A percentile compares a stretch with the other conserved stretches of the same genome.
phyloP scores from a whole-genome alignment of 2,113 vertebrate genomes.

The Emydura subglobosa region DNA sequence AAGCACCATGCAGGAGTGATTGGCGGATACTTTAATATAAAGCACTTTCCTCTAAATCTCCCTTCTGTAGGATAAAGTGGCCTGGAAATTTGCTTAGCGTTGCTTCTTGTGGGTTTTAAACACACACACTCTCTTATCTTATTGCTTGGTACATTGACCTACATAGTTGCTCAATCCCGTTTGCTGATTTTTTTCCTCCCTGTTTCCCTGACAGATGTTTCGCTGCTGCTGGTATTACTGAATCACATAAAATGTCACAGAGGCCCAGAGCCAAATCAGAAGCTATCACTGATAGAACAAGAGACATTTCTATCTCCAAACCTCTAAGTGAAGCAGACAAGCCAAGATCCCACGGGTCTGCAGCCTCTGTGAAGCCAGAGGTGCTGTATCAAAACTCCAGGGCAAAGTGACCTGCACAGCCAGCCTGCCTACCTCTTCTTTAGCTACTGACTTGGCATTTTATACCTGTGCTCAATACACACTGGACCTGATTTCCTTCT shows the following conservation, averaged over 20 bases:
- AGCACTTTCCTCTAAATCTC: not conserved
- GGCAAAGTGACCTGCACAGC: not conserved
- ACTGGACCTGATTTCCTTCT: not conserved
- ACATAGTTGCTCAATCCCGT: not conserved
- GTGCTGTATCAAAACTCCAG: no score
- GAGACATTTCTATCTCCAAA: not conserved
- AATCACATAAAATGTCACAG: not conserved
- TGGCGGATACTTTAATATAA: not conserved
- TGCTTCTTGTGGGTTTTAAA: not conserved
- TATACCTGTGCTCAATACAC: not conserved
- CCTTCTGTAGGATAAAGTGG: not conserved
- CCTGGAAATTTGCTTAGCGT: not conserved
- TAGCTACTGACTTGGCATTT: not conserved
- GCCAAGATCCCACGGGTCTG: not conserved
- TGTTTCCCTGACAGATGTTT: not conserved
- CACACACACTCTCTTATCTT: slow-evolving; percentile 9
- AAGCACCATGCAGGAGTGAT: not conserved
- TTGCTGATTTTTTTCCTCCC: not conserved
- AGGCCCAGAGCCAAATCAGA: not conserved
- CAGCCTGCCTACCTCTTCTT: not conserved
- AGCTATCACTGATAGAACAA: not conserved
- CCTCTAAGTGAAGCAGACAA: not conserved
- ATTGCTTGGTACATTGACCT: slow-evolving; percentile 14
- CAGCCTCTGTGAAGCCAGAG: not conserved
- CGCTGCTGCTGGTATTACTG: not conserved